Evolutionary conservation across 2,888 invertebrate genomes (phyloP), one percentile per base, ranked within the genome.

Genomic region (Notodonta ziczac): DNA sequence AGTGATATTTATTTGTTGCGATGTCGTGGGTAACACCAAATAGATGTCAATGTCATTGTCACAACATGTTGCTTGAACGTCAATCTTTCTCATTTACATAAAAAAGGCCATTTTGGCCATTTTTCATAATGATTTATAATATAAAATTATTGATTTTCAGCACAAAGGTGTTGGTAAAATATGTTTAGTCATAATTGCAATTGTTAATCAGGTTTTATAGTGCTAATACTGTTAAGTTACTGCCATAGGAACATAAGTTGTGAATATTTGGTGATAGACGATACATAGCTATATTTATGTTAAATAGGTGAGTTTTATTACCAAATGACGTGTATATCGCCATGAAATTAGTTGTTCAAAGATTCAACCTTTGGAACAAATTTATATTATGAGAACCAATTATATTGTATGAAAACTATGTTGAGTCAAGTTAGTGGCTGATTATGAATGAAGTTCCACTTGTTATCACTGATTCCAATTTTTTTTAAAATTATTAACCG

Each of bases 261-360:
- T 80, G 76, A 79, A 72, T 76, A 72, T 68, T 76, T 66, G 69
- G 71, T 81, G 75, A 73, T 76, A 77, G 65, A 76, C 74, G 69
- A 73, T 70, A 69, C 68, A 76, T 70, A 73, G 61, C 48, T 65
- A 24, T 24, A 24, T 62, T 48, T 51, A 9, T 50, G 61, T 65
- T 65, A 70, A 62, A 67, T 78, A 69, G 82, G 90, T 90, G 76
- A 87, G 89, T 87, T 86, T 83, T 85, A 83, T 76, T 76, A 82
- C 70, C 75, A 78, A 81, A 84, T 90, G 90, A 90, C 90, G 90
- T 90, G 89, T 90, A 79, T 83, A 76, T 79, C 39, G 40, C 70
- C 69, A 71, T 75, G 79, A 60, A 69, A 60, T 59, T 69, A 58
- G 48, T 60, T 62, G 55, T 61, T 52, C 24, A 24, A 1, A 24